Conservation (phyloP, 1,140 invertebrate species). For the Drosophila nannoptera region DNA sequence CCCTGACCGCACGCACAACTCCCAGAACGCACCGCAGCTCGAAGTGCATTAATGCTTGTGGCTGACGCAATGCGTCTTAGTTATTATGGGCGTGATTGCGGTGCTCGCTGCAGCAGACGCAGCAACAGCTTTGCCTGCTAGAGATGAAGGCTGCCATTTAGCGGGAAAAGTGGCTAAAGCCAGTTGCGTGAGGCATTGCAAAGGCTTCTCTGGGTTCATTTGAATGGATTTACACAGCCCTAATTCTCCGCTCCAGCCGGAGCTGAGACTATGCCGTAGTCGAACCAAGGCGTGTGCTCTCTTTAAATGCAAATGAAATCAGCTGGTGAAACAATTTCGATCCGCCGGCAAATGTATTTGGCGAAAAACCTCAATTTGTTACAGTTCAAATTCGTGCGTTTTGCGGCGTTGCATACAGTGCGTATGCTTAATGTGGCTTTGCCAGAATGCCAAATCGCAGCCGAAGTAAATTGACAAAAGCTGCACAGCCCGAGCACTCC, state of each 20-base stretch:
- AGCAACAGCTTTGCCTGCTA: neutral
- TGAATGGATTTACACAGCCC: no score
- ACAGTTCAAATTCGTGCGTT: slow-evolving; percentile 8
- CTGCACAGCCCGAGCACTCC: slow-evolving; percentile 34
- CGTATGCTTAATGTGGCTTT: slow-evolving; percentile 68
- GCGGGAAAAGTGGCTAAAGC: neutral
- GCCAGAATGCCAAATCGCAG: slow-evolving; percentile 36
- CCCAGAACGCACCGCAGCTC: slow-evolving; percentile 18
- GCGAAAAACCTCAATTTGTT: slow-evolving; percentile 14
- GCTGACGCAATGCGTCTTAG: slow-evolving; percentile 61
- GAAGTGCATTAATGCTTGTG: slow-evolving; percentile 52
- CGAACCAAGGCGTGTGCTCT: no score
- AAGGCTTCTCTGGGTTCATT: no score
- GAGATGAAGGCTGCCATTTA: neutral
- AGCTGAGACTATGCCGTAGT: no score
- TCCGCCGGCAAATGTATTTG: neutral
- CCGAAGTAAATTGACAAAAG: slow-evolving; percentile 69
- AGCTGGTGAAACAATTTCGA: neutral
- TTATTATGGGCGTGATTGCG: slow-evolving; percentile 31
- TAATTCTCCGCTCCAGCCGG: no score
- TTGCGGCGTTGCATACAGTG: slow-evolving; percentile 40
- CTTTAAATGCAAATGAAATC: neutral
- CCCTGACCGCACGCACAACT: slow-evolving; percentile 32
- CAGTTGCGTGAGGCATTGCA: neutral
- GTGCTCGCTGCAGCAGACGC: neutral